Percentiles rank a stretch among this genome's conserved stretches.
These are phyloP conservation scores for Leptopilina syphax DNA, from an alignment of 2,888 invertebrate species.

Conservation along the genomic window DNA sequence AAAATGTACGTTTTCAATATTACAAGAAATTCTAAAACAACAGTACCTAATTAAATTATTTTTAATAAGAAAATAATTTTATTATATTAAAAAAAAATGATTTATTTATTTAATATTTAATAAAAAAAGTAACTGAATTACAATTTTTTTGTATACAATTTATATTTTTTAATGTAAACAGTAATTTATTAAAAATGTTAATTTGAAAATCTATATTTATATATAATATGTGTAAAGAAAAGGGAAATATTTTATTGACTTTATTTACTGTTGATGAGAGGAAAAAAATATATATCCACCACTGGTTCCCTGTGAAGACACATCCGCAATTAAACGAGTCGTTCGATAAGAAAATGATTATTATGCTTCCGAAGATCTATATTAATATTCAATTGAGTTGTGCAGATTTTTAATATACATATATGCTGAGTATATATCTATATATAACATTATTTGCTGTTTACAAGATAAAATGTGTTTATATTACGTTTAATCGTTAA, in stretches of 20 bases:
- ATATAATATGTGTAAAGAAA: background rate
- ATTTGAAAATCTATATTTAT: background rate
- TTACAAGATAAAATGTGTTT: conserved; percentile 35
- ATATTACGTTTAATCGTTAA: conserved; percentile 38
- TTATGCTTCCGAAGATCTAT: conserved; percentile 35
- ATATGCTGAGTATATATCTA: conserved; percentile 2
- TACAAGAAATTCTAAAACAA: no score
- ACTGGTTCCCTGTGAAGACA: conserved; percentile 13
- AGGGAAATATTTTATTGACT: background rate
- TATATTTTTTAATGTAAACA: background rate
- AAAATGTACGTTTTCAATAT: no score
- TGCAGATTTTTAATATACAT: conserved; percentile 37
- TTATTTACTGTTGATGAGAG: background rate
- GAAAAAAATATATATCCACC: background rate
- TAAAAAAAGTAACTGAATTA: no score
- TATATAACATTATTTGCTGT: conserved; percentile 33
- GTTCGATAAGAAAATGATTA: conserved; percentile 39
- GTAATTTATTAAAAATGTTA: background rate
- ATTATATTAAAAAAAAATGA: no score
- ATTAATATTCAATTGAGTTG: conserved; percentile 31
- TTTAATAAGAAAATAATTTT: no score
- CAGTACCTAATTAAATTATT: no score
- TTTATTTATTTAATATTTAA: no score
- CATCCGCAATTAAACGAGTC: conserved; percentile 22
- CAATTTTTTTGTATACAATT: no score